Percentiles rank a stretch among this genome's conserved stretches.
Evolutionary conservation across 2,113 vertebrate genomes (phyloP).

Genomic region (Halcyon senegalensis): DNA sequence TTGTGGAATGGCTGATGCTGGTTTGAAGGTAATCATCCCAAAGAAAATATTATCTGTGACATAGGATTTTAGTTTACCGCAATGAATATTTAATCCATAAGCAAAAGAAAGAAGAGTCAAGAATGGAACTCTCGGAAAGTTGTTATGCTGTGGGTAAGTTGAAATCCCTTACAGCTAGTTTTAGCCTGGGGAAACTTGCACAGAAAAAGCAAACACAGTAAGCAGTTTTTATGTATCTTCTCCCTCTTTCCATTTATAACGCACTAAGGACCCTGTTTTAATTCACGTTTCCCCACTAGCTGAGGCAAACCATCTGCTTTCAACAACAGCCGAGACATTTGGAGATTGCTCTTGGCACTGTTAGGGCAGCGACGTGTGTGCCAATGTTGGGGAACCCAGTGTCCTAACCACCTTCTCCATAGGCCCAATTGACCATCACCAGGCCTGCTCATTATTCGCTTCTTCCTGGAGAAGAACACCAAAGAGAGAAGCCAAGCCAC

Average conservation of each 20-base stretch:
- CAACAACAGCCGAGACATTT: neutral
- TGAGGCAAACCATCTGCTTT: neutral
- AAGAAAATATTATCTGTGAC: neutral
- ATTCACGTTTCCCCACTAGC: neutral
- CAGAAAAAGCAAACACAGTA: neutral
- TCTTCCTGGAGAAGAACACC: neutral
- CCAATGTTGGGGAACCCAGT: neutral
- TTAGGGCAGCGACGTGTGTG: neutral
- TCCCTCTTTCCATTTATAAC: neutral
- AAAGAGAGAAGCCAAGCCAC: neutral
- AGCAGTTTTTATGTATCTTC: neutral
- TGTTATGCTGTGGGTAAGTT: neutral
- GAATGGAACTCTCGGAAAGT: neutral
- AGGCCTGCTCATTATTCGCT: neutral
- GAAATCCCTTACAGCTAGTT: neutral
- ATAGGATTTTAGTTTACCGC: fast-evolving
- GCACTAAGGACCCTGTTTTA: neutral
- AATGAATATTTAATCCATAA: neutral
- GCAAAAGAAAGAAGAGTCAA: neutral
- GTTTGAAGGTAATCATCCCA: neutral
- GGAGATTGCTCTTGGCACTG: neutral
- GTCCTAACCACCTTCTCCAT: neutral
- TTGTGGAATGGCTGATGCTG: neutral
- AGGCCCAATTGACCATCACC: neutral
- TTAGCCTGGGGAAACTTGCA: neutral